Conservation (phyloP, 2,888 invertebrate genomes). For the Athripsodes cinereus region DNA sequence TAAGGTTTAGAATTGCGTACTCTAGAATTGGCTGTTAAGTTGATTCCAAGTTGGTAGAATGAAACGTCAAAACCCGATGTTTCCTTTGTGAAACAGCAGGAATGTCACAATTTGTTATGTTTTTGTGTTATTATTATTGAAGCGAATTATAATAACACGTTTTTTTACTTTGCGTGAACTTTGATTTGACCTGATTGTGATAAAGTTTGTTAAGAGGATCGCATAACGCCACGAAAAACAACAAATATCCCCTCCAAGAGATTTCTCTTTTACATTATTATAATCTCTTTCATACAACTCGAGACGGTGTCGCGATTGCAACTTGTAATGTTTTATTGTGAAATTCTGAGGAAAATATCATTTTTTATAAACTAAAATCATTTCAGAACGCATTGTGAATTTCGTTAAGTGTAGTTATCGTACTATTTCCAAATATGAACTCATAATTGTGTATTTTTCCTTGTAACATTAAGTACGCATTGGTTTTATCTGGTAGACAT, state of each 20-base stretch:
- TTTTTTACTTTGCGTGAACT: slow-evolving; percentile 28
- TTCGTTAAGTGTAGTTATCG: no score
- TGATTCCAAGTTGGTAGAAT: neutral
- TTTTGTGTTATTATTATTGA: neutral
- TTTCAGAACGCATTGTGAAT: no score
- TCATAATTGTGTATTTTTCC: no score
- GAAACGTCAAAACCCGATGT: slow-evolving; percentile 18
- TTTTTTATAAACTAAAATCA: no score
- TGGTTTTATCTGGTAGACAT: no score
- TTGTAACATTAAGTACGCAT: no score
- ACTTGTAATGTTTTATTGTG: no score
- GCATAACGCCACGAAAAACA: slow-evolving; percentile 8
- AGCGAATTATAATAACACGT: neutral
- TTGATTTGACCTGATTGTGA: slow-evolving; percentile 31
- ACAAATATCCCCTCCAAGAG: slow-evolving; percentile 19
- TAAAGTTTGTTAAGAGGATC: slow-evolving; percentile 11
- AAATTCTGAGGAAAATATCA: no score
- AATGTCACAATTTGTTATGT: neutral
- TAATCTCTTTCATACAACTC: neutral
- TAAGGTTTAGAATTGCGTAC: neutral
- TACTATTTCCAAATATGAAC: no score
- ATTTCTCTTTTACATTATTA: slow-evolving; percentile 22
- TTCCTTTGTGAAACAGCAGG: slow-evolving; percentile 2
- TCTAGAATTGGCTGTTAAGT: neutral
- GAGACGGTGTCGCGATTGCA: no score